Base-by-base conservation (phyloP, 2,113 vertebrate genomes). In the Suricata suricatta region DNA sequence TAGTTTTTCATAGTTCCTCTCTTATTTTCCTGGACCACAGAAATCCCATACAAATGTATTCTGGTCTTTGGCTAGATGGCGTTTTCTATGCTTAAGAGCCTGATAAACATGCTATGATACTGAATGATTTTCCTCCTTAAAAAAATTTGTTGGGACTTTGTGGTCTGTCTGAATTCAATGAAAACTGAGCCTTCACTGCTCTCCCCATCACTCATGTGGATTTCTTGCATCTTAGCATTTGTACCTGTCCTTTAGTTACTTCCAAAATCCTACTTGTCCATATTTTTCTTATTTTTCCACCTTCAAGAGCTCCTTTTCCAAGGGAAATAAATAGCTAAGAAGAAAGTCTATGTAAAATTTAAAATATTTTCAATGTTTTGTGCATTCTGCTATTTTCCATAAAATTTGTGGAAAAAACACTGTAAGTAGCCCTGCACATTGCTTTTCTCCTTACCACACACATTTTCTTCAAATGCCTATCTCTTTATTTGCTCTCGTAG, bases 131-230 rank as follows among this genome's bases (percentile, higher is more conserved):
- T 88, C 4, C 2, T 29, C 27, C 16, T 57, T 60, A 25, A 60
- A 21, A 60, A 60, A 60, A 60, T 9, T 8, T 10, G 14, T 15
- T 60, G 41, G 27, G 66, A 33, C 17, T 76, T 82, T 63, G 95
- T 66, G 81, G 0, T 33, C 3, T 63, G 29, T 77, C 31, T 88
- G 63, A 88, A 91, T 80, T 84, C 27, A 63, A 31, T 52, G 23
- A 79, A 92, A 95, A 87, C 47, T n/a, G 90, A 33, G 12, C 88
- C 95, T 90, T 82, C 11, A 66, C 38, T 85, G 44, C 7, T 83
- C 15, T 71, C 80, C 88, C 29, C 6, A 27, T 23, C 91, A 2
- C 7, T 85, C 17, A 27, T 68, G 84, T 94, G 52, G 50, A 52
- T 95, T 96, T 86, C 64, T 44, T 82, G 5, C 50, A 44, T 31